These are phyloP conservation scores for Eupsilia transversa DNA, from an alignment of 2,888 invertebrate genomes.

Conservation along the genomic window DNA sequence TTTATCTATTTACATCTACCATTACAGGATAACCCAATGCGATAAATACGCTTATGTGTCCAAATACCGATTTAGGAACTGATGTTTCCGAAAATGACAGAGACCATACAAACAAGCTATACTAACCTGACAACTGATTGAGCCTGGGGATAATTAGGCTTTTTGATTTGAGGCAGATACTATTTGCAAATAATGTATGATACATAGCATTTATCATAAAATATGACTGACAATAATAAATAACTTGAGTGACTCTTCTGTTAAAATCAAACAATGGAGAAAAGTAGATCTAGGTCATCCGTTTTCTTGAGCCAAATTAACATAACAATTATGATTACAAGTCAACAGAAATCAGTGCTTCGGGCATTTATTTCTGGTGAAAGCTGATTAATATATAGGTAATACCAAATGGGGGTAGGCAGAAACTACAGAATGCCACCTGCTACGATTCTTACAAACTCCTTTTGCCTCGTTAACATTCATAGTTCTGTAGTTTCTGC, in stretches of 20 bases:
- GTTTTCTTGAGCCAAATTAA: slow-evolving; percentile 27
- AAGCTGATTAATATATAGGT: neutral
- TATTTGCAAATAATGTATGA: neutral
- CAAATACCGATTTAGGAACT: neutral
- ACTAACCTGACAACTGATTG: neutral
- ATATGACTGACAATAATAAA: neutral
- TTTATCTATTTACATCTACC: neutral
- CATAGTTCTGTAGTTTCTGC: too few relatives aligned
- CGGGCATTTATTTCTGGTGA: neutral
- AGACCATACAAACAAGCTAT: neutral
- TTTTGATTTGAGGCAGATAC: neutral
- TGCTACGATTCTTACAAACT: too few relatives aligned
- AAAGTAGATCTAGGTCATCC: slow-evolving; percentile 29
- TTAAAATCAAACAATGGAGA: slow-evolving; percentile 16
- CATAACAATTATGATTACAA: slow-evolving; percentile 19
- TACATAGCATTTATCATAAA: neutral
- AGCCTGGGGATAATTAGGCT: neutral
- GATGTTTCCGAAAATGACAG: neutral
- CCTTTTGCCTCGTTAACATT: too few relatives aligned
- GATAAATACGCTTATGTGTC: neutral
- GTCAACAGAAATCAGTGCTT: slow-evolving; percentile 8
- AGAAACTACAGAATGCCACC: too few relatives aligned
- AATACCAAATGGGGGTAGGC: too few relatives aligned
- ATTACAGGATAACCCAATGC: neutral
- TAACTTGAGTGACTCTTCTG: slow-evolving; percentile 4